Percentiles rank a stretch among this genome's conserved stretches.
These are phyloP conservation scores for Scrobipalpa costella DNA, from an alignment of 2,888 invertebrate species.

Conservation along the genomic window DNA sequence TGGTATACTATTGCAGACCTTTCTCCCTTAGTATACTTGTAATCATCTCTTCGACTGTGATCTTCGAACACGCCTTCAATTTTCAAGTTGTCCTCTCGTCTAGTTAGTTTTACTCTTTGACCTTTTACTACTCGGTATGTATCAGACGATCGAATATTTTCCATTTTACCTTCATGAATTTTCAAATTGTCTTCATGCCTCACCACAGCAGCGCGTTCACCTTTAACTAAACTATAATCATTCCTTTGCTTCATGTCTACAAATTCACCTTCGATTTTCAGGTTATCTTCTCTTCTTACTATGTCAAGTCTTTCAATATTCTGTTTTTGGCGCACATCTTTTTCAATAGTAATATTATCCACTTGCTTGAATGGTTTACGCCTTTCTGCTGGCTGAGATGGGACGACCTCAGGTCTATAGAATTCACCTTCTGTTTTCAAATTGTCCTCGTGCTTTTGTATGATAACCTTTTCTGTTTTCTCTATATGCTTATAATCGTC, in stretches of 20 bases:
- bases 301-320: constrained; percentile 82
- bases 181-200: constrained; percentile 84
- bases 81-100: constrained; percentile 80
- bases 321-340: constrained; percentile 56
- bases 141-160: constrained; percentile 75
- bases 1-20: constrained; percentile 79
- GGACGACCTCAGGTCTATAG: constrained; percentile 74
- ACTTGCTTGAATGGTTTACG: constrained; percentile 78
- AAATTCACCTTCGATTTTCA: constrained; percentile 82
- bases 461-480: constrained; percentile 76
- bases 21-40: constrained; percentile 78
- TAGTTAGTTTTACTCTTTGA: constrained; percentile 77
- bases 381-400: constrained; percentile 79
- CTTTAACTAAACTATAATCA: constrained; percentile 75
- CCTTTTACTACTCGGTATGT: constrained; percentile 79
- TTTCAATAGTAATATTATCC: constrained; percentile 82
- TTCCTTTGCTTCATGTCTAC: constrained; percentile 79
- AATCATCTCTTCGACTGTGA: constrained; percentile 80
- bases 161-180: constrained; percentile 81
- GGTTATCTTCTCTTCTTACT: constrained; percentile 82
- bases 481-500: constrained; percentile 81
- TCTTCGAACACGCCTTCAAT: constrained; percentile 85
- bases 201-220: constrained; percentile 76
- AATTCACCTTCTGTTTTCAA: constrained; percentile 79
- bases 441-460: constrained; percentile 82